These are phyloP conservation scores for Eilema caniola DNA, from an alignment of 2,888 invertebrate species.

Conservation along the genomic window DNA sequence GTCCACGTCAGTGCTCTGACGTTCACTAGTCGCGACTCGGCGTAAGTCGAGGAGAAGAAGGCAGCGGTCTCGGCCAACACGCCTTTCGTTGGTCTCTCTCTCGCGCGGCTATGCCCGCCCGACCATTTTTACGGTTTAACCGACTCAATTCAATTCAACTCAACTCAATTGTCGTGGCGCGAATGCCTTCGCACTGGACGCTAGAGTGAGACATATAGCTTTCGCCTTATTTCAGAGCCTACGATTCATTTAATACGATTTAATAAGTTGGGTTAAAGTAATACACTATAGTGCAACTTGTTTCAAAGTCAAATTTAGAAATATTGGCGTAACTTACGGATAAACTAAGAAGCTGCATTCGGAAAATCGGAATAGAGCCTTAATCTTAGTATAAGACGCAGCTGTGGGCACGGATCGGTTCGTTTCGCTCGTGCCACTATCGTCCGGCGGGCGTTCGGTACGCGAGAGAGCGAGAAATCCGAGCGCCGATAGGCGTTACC, in stretches of 20 bases:
- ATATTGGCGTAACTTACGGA: slow-evolving; percentile 68
- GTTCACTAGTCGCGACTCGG: slow-evolving; percentile 84
- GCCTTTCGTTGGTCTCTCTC: slow-evolving; percentile 86
- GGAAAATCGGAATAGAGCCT: slow-evolving; percentile 81
- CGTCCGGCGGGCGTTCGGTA: slow-evolving; percentile 67
- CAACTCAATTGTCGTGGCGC: slow-evolving; percentile 86
- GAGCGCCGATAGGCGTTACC: slow-evolving; percentile 80
- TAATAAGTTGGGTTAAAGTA: slow-evolving; percentile 42
- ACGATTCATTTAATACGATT: slow-evolving; percentile 57
- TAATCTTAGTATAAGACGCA: slow-evolving; percentile 83
- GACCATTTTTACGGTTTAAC: slow-evolving; percentile 86
- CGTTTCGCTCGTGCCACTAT: slow-evolving; percentile 83
- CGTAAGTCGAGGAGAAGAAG: slow-evolving; percentile 86
- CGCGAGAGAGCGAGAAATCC: slow-evolving; percentile 78
- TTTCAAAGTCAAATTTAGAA: slow-evolving; percentile 46
- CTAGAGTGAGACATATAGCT: slow-evolving; percentile 83
- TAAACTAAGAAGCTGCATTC: slow-evolving; percentile 74
- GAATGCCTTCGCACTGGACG: slow-evolving; percentile 84
- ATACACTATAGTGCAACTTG: slow-evolving; percentile 35
- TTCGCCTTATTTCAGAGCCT: slow-evolving; percentile 67
- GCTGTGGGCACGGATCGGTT: slow-evolving; percentile 70
- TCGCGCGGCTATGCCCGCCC: slow-evolving; percentile 81
- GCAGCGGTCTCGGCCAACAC: slow-evolving; percentile 85
- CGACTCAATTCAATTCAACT: slow-evolving; percentile 87
- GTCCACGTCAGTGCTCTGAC: slow-evolving; percentile 83